These are phyloP conservation scores for Oenanthe melanoleuca DNA, from an alignment of 2,113 vertebrate species.

Conservation along the genomic window DNA sequence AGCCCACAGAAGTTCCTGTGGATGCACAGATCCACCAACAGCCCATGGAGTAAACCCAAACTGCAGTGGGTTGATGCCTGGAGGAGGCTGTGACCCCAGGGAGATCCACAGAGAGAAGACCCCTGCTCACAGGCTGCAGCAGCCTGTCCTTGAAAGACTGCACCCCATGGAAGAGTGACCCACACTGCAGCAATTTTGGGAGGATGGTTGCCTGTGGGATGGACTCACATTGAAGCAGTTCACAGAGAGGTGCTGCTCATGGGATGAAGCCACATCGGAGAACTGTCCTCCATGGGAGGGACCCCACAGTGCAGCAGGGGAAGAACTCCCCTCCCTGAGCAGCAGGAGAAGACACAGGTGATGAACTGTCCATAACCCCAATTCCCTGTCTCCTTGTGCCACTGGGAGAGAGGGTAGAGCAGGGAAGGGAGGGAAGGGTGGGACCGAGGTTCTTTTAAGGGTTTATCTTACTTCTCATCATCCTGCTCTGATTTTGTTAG, in stretches of 20 bases:
- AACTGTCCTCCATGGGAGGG: not conserved
- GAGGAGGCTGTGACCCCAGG: not conserved
- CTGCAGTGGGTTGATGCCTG: rapidly evolving
- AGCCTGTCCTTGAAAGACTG: not conserved
- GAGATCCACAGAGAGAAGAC: not conserved
- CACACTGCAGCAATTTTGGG: rapidly evolving
- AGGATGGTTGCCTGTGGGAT: not conserved
- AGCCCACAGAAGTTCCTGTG: not conserved
- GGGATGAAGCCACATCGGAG: not conserved
- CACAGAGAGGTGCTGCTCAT: not conserved
- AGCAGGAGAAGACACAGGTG: not conserved
- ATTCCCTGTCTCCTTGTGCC: not conserved
- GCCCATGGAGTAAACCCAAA: not conserved
- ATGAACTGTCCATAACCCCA: not conserved
- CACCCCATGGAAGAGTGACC: rapidly evolving
- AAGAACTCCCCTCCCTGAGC: not conserved
- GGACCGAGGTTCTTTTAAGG: not conserved
- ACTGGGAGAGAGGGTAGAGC: not conserved
- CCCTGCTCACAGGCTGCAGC: not conserved
- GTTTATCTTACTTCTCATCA: not conserved
- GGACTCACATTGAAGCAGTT: not conserved
- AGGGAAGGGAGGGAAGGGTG: not conserved
- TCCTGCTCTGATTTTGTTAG: not conserved
- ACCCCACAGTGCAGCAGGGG: not conserved
- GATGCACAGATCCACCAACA: not conserved